Conservation (phyloP, 2,797 vertebrate species). For the Scarus forsteni region DNA sequence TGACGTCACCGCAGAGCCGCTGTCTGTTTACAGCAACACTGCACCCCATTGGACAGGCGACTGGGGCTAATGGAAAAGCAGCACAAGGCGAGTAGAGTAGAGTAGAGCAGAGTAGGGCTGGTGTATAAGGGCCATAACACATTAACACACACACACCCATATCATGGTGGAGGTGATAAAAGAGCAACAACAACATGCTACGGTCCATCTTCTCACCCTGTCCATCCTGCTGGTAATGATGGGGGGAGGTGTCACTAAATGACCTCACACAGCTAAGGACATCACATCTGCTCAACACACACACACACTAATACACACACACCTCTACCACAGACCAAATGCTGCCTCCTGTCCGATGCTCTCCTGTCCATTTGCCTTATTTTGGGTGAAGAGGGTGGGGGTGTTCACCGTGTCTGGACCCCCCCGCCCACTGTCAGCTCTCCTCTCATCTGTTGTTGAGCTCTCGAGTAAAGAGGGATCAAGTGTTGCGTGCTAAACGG, state of each 20-base stretch:
- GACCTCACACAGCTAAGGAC: conserved; percentile 60
- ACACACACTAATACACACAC: conserved; percentile 20
- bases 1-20: no score
- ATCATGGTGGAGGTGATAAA: conserved; percentile 17
- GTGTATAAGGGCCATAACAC: no score
- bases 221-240: conserved; percentile 55
- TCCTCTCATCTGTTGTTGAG: conserved; percentile 51
- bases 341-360: conserved; percentile 52
- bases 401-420: conserved; percentile 39
- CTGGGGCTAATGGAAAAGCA: no score
- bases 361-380: conserved; percentile 52
- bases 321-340: conserved; percentile 57
- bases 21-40: no score
- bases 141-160: background rate
- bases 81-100: no score
- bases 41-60: no score
- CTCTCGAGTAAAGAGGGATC: conserved; percentile 52
- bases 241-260: conserved; percentile 59
- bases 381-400: conserved; percentile 8
- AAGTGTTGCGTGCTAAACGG: conserved; percentile 54
- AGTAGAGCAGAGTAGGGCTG: no score
- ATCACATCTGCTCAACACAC: conserved; percentile 71
- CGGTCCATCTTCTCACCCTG: conserved; percentile 50
- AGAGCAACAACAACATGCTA: conserved; percentile 50
- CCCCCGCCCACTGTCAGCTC: conserved; percentile 64